phyloP scores from a whole-genome alignment of 2,888 invertebrate genomes.

The Branchellion lobata region DNA sequence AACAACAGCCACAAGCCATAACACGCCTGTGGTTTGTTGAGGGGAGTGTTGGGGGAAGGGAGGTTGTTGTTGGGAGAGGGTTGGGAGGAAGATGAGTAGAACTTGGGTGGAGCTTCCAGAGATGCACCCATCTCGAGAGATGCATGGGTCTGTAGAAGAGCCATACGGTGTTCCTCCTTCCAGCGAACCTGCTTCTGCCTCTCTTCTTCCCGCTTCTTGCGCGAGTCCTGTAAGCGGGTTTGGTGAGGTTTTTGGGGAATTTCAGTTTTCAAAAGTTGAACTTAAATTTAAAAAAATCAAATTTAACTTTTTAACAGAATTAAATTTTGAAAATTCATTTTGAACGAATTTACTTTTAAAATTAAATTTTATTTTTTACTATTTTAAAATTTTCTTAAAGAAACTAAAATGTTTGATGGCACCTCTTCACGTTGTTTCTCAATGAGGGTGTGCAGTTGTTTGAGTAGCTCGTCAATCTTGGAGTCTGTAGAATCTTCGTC shows the following conservation, averaged over 20 bases:
- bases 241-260: too few species aligned
- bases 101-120: not conserved
- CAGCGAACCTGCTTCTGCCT: conserved; percentile 53
- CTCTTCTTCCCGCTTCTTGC: conserved; percentile 53
- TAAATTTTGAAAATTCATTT: too few species aligned
- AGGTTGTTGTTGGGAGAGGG: too few species aligned
- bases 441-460: conserved; percentile 51
- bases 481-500: conserved; percentile 57
- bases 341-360: too few species aligned
- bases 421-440: conserved; percentile 53
- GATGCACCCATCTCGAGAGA: conserved; percentile 43
- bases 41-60: too few species aligned
- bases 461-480: conserved; percentile 53
- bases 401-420: too few species aligned
- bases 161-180: conserved; percentile 52
- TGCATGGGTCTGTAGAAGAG: conserved; percentile 48
- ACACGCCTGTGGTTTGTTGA: too few species aligned
- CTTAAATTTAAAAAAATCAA: conserved; percentile 2
- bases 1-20: too few species aligned
- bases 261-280: too few species aligned
- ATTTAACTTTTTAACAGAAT: not conserved
- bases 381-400: too few species aligned
- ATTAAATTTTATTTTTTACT: too few species aligned
- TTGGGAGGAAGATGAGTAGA: not conserved
- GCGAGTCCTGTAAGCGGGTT: conserved; percentile 51